Base-by-base conservation (phyloP, 2,888 invertebrate genomes). In the Zele albiditarsus region DNA sequence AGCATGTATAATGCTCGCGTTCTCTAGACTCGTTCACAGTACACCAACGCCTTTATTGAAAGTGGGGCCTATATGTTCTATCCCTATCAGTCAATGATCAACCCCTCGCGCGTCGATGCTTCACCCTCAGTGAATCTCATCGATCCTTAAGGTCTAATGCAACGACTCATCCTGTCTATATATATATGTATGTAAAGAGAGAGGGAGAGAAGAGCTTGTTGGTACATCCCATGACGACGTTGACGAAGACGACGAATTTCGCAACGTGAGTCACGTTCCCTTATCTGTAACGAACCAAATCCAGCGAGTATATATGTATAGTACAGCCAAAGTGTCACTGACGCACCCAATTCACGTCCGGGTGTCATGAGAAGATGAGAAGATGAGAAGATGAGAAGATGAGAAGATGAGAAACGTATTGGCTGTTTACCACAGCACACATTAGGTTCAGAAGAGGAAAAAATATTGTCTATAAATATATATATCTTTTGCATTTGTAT, bases 221-320 rank as follows among this genome's bases (percentile, higher is more conserved):
- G 20, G 53, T 53, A 10, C 20, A 53, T 23, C 10, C 53, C 20
- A 53, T 49, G 27, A 67, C 10, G 27, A 27, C 68, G 6, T 53
- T n/a, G 31, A 46, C 68, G 6, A 28, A n/a, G 31, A 33, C 38
- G 20, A 33, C 38, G 31, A 33, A 69, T 58, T 8, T 69, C 58
- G 10, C 69, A 58, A 58, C 71, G 73, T 78, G 78, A 76, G 76
- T 78, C 78, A 78, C 75, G 78, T 77, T 65, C 74, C 53, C 75
- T 77, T 77, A 75, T 78, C 76, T 78, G 65, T 75, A 60, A 78
- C 76, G 74, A 75, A 78, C 77, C 73, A 71, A 71, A 75, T 75
- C 58, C 71, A 75, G 49, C 75, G 62, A 63, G 71, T 76, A 68
- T 57, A 60, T 31, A 58, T 58, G 23, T 58, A 66, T 49, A 23